Evolutionary conservation across 2,113 vertebrate species (phyloP).

Genomic region (Microtus montanus): DNA sequence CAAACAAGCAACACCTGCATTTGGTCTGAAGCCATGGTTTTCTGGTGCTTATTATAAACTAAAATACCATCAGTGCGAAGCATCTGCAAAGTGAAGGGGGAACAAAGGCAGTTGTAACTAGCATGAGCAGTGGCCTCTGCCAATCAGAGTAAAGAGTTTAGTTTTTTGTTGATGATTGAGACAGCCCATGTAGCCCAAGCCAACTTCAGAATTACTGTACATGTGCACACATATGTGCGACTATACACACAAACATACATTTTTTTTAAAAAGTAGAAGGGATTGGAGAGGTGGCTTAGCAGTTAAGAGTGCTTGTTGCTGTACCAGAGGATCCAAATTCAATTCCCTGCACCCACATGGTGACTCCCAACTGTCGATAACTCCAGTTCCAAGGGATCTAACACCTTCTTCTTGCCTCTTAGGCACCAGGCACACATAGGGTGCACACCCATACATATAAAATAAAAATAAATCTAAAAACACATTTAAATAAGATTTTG

Average conservation of each 20-base stretch:
- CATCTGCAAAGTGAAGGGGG: neutral
- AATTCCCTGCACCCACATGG: neutral
- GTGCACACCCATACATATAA: neutral
- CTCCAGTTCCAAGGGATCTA: neutral
- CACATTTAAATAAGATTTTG: neutral
- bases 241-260: neutral
- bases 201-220: neutral
- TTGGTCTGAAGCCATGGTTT: constrained; percentile 24
- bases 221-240: neutral
- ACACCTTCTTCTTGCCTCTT: neutral
- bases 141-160: neutral
- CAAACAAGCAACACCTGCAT: constrained; percentile 25
- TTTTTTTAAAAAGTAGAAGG: neutral
- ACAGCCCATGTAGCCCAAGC: neutral
- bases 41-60: neutral
- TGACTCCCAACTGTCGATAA: neutral
- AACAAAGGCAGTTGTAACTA: neutral
- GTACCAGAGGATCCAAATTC: neutral
- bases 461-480: neutral
- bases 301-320: neutral
- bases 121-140: neutral
- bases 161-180: neutral
- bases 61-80: neutral
- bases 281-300: neutral
- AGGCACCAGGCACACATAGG: neutral